Evolutionary conservation across 1,140 invertebrate species (phyloP).

Genomic region (Dendroctonus ponderosae): DNA sequence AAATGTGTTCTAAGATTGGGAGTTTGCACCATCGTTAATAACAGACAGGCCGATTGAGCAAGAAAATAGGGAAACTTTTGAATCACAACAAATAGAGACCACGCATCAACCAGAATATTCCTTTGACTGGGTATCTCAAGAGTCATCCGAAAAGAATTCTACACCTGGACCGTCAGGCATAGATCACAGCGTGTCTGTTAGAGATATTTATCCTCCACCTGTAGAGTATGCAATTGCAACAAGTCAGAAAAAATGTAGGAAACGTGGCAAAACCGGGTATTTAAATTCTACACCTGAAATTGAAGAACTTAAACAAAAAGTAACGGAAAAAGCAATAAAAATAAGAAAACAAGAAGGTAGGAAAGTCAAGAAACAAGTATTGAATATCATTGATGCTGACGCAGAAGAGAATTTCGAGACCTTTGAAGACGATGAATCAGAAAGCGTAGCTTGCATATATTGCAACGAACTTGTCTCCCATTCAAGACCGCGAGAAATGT

Average conservation of each 20-base stretch:
- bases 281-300: conserved; percentile 3
- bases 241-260: neutral
- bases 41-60: conserved; percentile 17
- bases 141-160: too few species aligned
- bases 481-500: conserved; percentile 43
- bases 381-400: neutral
- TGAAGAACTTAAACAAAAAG: neutral
- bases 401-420: too few species aligned
- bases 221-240: neutral
- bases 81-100: conserved; percentile 38
- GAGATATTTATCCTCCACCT: conserved; percentile 3
- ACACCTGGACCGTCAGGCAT: conserved; percentile 7
- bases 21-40: conserved; percentile 26
- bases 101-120: conserved; percentile 2
- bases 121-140: too few species aligned
- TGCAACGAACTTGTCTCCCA: conserved; percentile 40
- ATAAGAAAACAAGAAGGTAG: conserved; percentile 3
- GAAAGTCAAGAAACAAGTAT: too few species aligned
- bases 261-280: neutral
- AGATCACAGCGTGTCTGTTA: neutral
- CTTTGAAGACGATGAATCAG: too few species aligned
- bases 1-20: conserved; percentile 36
- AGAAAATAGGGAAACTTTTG: conserved; percentile 17
- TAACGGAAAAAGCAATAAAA: neutral
- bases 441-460: conserved; percentile 40